phyloP scores from a whole-genome alignment of 2,888 invertebrate genomes.

The Desoria tigrina region DNA sequence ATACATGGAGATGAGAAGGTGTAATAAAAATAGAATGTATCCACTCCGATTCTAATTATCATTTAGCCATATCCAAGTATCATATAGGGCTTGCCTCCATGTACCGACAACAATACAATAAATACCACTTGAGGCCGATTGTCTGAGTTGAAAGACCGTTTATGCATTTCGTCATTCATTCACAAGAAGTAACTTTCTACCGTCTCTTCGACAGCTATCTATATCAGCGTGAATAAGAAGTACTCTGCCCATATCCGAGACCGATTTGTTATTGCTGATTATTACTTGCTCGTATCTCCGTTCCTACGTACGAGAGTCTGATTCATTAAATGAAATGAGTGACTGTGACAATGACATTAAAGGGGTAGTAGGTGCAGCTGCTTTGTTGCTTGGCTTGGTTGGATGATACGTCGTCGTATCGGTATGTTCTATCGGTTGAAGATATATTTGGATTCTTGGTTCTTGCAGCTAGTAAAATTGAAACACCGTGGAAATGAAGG shows the following conservation, averaged over 20 bases:
- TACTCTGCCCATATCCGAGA: conserved; percentile 8
- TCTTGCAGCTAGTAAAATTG: not conserved
- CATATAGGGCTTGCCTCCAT: not conserved
- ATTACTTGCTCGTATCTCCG: not conserved
- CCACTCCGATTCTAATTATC: too few relatives aligned
- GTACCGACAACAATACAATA: not conserved
- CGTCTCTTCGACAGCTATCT: conserved; percentile 10
- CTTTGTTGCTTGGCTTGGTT: conserved; percentile 2
- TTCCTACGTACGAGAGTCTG: not conserved
- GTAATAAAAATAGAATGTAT: too few relatives aligned
- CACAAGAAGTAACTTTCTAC: conserved; percentile 18
- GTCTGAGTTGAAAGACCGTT: conserved; percentile 14
- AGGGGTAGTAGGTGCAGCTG: conserved; percentile 10
- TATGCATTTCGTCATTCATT: conserved; percentile 16
- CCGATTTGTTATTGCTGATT: conserved; percentile 7
- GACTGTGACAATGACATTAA: conserved; percentile 20
- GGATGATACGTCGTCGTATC: not conserved
- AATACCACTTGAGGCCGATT: conserved; percentile 1
- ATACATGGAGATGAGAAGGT: too few relatives aligned
- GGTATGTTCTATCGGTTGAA: too few relatives aligned
- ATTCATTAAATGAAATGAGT: conserved; percentile 1
- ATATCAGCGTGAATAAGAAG: conserved; percentile 20
- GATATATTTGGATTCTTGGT: too few relatives aligned
- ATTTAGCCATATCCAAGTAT: too few relatives aligned
- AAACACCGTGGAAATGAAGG: conserved; percentile 2